These are phyloP conservation scores for Halocynthia roretzi DNA, from an alignment of 23 tunicate species.

Conservation along the genomic window DNA sequence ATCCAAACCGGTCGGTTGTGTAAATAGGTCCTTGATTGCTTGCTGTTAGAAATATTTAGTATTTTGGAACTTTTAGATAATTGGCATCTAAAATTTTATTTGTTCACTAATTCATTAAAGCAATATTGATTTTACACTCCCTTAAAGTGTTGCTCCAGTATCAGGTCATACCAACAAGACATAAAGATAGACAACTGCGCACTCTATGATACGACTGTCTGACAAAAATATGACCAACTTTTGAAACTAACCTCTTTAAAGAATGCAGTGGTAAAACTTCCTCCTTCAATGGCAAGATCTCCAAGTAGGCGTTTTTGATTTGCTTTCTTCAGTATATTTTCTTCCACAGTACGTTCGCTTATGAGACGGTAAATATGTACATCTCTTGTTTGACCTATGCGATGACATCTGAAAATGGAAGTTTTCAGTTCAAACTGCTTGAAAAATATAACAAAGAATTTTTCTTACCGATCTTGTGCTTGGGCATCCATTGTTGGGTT, in stretches of 20 bases:
- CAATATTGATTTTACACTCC: neutral
- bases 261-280: slow-evolving; percentile 88
- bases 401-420: slow-evolving; percentile 68
- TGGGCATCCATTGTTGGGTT: slow-evolving; percentile 99
- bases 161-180: slow-evolving; percentile 21
- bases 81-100: too few species aligned
- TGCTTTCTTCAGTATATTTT: slow-evolving; percentile 94
- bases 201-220: slow-evolving; percentile 15
- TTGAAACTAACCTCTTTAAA: slow-evolving; percentile 50
- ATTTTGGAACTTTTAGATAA: too few species aligned
- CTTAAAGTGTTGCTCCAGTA: slow-evolving; percentile 1
- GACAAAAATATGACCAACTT: neutral
- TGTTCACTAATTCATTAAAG: too few species aligned
- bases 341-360: slow-evolving; percentile 85
- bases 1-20: slow-evolving; percentile 70
- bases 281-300: slow-evolving; percentile 93
- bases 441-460: neutral
- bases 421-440: neutral
- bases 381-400: slow-evolving; percentile 97
- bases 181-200: neutral
- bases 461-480: slow-evolving; percentile 89
- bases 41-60: slow-evolving; percentile 11
- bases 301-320: slow-evolving; percentile 90
- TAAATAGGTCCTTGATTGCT: slow-evolving; percentile 53
- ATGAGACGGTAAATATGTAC: slow-evolving; percentile 93